Evolutionary conservation across 1,140 invertebrate genomes (phyloP).

Genomic region (Cyclargus thomasi): DNA sequence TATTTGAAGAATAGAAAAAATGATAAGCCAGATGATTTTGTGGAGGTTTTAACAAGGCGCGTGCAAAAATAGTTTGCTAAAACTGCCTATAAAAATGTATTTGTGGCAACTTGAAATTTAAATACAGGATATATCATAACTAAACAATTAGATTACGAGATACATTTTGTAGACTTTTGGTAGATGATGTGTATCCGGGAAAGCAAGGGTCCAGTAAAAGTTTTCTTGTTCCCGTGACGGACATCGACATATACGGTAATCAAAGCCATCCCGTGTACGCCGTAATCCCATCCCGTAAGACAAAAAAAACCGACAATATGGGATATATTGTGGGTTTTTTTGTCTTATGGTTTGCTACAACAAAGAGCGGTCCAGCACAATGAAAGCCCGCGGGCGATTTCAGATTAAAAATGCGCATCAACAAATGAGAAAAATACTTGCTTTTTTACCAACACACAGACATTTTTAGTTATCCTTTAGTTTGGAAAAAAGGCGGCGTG

Average conservation of each 20-base stretch:
- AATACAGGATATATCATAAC: no score
- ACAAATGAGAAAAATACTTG: slow-evolving; percentile 16
- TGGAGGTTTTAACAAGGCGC: no score
- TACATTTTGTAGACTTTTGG: no score
- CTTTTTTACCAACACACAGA: slow-evolving; percentile 1
- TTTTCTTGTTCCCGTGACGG: neutral
- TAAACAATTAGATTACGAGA: no score
- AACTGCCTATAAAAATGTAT: no score
- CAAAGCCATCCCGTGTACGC: neutral
- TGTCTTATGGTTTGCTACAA: slow-evolving; percentile 23
- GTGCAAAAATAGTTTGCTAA: no score
- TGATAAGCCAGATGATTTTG: no score
- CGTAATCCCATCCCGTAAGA: slow-evolving; percentile 17
- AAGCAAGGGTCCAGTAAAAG: neutral
- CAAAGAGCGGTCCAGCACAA: slow-evolving; percentile 32
- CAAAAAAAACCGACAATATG: slow-evolving; percentile 17
- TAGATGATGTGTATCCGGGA: neutral
- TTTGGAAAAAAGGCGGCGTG: neutral
- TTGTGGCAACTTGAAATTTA: no score
- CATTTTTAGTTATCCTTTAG: slow-evolving; percentile 15
- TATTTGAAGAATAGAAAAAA: no score
- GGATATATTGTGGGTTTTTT: slow-evolving; percentile 15
- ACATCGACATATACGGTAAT: neutral
- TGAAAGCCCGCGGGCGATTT: slow-evolving; percentile 30
- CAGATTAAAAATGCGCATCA: slow-evolving; percentile 35